A percentile compares a stretch with the other conserved stretches of the same genome.
Evolutionary conservation across 2,888 invertebrate genomes (phyloP).

Genomic region (Cataglyphis cursor): DNA sequence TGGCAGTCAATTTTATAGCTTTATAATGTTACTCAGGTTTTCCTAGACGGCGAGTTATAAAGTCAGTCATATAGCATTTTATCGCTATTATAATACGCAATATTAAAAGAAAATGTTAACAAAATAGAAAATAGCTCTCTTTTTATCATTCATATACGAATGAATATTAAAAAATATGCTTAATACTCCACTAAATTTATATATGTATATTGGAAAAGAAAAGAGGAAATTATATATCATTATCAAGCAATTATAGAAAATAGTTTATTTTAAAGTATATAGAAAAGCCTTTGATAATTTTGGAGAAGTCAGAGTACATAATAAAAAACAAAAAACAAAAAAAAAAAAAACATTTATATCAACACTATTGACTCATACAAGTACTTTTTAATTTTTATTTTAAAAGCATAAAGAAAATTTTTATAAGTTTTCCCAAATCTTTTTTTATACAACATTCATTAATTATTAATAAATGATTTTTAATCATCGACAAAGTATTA

Average conservation of each 20-base stretch:
- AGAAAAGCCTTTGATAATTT: not conserved
- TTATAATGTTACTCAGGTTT: conserved; percentile 68
- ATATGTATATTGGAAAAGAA: not conserved
- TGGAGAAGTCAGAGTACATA: not conserved
- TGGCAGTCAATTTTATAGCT: conserved; percentile 37
- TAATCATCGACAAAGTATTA: conserved; percentile 36
- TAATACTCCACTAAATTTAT: conserved; percentile 41
- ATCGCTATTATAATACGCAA: conserved; percentile 62
- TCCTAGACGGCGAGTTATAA: conserved; percentile 68
- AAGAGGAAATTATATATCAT: not conserved
- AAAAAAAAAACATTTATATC: not conserved
- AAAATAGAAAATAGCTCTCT: conserved; percentile 71
- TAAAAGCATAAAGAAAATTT: conserved; percentile 38
- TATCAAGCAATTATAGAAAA: not conserved
- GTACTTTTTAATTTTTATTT: conserved; percentile 30
- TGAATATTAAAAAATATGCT: conserved; percentile 68
- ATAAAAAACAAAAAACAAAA: not conserved
- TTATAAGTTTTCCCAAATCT: not conserved
- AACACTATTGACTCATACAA: not conserved
- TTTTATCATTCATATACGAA: conserved; percentile 27
- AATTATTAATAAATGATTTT: not conserved
- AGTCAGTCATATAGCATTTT: conserved; percentile 75
- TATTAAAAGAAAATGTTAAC: conserved; percentile 72
- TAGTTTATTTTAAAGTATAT: not conserved
- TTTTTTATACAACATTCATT: conserved; percentile 4